A percentile compares a stretch with the other conserved stretches of the same genome.
phyloP scores from a whole-genome alignment of 2,797 vertebrate species.

The Rachycentron canadum region DNA sequence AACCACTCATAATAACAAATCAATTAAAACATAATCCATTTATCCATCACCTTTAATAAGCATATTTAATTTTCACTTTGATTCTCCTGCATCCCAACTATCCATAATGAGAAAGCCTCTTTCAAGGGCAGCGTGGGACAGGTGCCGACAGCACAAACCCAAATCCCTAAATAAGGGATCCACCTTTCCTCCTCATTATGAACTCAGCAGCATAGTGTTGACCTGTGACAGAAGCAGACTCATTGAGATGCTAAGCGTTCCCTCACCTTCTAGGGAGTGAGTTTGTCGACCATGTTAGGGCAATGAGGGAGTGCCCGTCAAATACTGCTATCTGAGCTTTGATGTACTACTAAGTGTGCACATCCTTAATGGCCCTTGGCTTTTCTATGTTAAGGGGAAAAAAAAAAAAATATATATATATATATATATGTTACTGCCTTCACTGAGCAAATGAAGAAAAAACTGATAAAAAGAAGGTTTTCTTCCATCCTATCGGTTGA shows the following conservation, averaged over 20 bases:
- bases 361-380: conserved; percentile 57
- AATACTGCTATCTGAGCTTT: conserved; percentile 66
- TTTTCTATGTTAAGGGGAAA: conserved; percentile 45
- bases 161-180: conserved; percentile 58
- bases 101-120: conserved; percentile 67
- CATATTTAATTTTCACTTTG: conserved; percentile 78
- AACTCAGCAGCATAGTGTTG: conserved; percentile 63
- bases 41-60: conserved; percentile 81
- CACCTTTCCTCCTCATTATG: conserved; percentile 71
- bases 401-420: too few species aligned
- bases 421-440: conserved; percentile 30
- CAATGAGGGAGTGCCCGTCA: conserved; percentile 72
- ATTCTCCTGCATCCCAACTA: conserved; percentile 65
- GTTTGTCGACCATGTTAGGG: conserved; percentile 71
- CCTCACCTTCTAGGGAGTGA: conserved; percentile 67
- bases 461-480: conserved; percentile 6
- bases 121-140: conserved; percentile 68
- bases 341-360: conserved; percentile 53
- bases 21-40: conserved; percentile 84
- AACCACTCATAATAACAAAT: conserved; percentile 79
- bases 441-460: conserved; percentile 21
- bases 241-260: conserved; percentile 74
- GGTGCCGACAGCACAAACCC: conserved; percentile 53
- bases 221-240: conserved; percentile 68
- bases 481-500: conserved; percentile 22